Evolutionary conservation across 2,888 invertebrate genomes (phyloP), one percentile per base, ranked within the genome.

Genomic region (Ornithoptera alexandrae): DNA sequence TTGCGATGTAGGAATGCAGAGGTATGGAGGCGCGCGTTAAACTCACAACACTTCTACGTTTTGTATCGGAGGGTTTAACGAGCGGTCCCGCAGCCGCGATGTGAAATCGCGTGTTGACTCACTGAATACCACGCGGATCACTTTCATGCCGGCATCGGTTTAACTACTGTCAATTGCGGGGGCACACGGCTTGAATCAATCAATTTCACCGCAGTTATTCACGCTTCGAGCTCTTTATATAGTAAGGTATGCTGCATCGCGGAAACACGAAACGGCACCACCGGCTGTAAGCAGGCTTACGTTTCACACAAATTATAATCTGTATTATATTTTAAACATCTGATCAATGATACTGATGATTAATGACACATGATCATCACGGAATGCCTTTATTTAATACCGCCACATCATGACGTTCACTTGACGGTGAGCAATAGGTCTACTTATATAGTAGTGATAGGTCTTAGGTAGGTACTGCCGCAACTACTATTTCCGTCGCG

Each of bases 111-210:
- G 77, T 77, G 78, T 75, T 70, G 73, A 71, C 73, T 67, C 72
- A 70, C 73, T 68, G 70, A 73, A 75, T 73, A 74, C 67, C 73
- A 76, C 75, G 74, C 76, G 78, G 78, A 81, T 83, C 81, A 81
- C 81, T 84, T 83, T 81, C 82, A 74, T 81, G 74, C 78, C 81
- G 75, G 78, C 74, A 70, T 77, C 76, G 76, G 78, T 72, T 72
- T 76, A 78, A 81, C 76, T 76, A 77, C 76, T 78, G 80, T 79
- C 79, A 80, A 81, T 82, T 79, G 83, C 77, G 74, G 74, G 70
- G 73, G 71, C 73, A 74, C 81, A 80, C 82, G 81, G 81, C 83
- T 78, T 78, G 72, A 73, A 74, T 75, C 77, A 79, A 84, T 83
- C 82, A 82, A 79, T 86, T 85, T 83, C 83, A 82, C 83, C 68